phyloP scores from a whole-genome alignment of 2,797 vertebrate genomes.

The Microcaecilia unicolor region DNA sequence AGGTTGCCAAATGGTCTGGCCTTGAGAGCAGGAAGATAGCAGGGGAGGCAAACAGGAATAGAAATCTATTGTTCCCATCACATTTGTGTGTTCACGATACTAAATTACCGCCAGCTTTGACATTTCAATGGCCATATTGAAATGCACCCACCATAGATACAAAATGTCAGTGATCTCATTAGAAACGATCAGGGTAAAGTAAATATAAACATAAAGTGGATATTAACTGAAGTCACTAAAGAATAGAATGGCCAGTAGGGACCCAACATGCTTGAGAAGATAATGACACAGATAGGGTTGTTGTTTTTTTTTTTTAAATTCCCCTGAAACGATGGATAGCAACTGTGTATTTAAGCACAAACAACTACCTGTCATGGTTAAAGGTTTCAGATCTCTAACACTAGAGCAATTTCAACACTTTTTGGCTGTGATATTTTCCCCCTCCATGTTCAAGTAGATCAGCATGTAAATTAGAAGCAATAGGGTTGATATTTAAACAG shows the following conservation, averaged over 20 bases:
- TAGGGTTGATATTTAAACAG: too few relatives aligned
- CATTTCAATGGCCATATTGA: slow-evolving; percentile 57
- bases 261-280: not conserved
- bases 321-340: too few relatives aligned
- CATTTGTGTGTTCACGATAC: slow-evolving; percentile 36
- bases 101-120: slow-evolving; percentile 34
- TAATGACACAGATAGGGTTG: too few relatives aligned
- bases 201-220: slow-evolving; percentile 37
- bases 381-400: too few relatives aligned
- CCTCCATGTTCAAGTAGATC: too few relatives aligned
- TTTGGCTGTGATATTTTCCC: too few relatives aligned
- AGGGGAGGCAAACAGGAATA: slow-evolving; percentile 7
- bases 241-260: slow-evolving; percentile 15
- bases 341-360: too few relatives aligned
- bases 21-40: slow-evolving; percentile 34
- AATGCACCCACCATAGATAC: slow-evolving; percentile 38
- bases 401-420: too few relatives aligned
- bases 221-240: slow-evolving; percentile 37
- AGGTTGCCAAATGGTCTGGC: slow-evolving; percentile 6
- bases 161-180: slow-evolving; percentile 66
- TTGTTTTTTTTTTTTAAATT: too few relatives aligned
- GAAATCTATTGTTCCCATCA: slow-evolving; percentile 28
- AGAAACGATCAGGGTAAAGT: slow-evolving; percentile 45
- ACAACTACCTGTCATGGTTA: too few relatives aligned
- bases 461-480: too few relatives aligned